Conservation (phyloP, 2,113 vertebrate genomes). For the Pyxicephalus adspersus region DNA sequence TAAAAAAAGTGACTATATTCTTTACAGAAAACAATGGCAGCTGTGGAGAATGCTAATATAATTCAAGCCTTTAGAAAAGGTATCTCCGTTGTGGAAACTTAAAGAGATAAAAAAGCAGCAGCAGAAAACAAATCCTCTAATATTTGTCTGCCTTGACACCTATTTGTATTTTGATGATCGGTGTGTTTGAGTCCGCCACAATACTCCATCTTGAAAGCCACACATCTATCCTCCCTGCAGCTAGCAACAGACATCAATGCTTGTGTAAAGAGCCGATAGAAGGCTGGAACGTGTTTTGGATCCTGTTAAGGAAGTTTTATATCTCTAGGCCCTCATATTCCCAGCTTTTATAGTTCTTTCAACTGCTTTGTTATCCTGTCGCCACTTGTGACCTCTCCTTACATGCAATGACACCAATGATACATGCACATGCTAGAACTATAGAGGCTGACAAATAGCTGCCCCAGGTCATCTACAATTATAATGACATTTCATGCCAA, state of each 20-base stretch:
- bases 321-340: conserved; percentile 8
- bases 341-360: not conserved
- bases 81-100: not conserved
- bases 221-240: conserved; percentile 1
- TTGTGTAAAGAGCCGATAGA: not conserved
- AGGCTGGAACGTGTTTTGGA: not conserved
- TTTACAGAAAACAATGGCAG: too few relatives aligned
- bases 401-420: too few relatives aligned
- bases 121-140: not conserved
- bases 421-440: too few relatives aligned
- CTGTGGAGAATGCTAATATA: too few relatives aligned
- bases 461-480: too few relatives aligned
- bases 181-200: not conserved
- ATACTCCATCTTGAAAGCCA: conserved; percentile 3
- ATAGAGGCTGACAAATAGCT: too few relatives aligned
- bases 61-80: too few relatives aligned
- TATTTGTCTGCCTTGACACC: not conserved
- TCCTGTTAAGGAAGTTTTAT: conserved; percentile 4
- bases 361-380: not conserved
- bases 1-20: too few relatives aligned
- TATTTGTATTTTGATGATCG: conserved; percentile 17
- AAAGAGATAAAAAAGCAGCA: conserved; percentile 10
- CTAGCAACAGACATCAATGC: conserved; percentile 17
- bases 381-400: too few relatives aligned
- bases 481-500: too few relatives aligned